phyloP scores from a whole-genome alignment of 2,888 invertebrate genomes.

The Suillia variegata region DNA sequence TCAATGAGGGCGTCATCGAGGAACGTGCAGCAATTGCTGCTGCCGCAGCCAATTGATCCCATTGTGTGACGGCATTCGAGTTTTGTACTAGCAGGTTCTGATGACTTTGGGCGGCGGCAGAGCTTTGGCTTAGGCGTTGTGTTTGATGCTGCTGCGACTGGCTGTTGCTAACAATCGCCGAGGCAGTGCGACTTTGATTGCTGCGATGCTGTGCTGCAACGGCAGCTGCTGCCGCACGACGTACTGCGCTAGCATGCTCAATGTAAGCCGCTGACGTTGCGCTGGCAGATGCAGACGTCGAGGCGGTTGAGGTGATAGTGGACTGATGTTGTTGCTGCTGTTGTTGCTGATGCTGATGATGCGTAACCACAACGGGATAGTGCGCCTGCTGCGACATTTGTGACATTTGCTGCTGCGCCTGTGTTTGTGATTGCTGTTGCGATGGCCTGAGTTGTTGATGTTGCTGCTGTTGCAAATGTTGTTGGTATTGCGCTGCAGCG shows the following conservation, averaged over 20 bases:
- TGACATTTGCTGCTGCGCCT: constrained; percentile 54
- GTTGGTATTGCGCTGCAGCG: constrained; percentile 28
- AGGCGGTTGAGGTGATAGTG: constrained; percentile 16
- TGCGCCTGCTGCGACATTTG: constrained; percentile 59
- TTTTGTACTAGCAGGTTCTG: constrained; percentile 43
- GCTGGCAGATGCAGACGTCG: constrained; percentile 25
- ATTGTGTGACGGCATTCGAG: constrained; percentile 52
- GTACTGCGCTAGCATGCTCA: constrained; percentile 29
- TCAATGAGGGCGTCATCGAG: constrained; percentile 42
- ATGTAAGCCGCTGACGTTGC: constrained; percentile 31
- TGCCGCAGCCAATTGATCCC: constrained; percentile 56
- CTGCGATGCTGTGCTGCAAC: constrained; percentile 46
- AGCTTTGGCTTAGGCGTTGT: constrained; percentile 11
- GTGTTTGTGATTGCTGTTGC: constrained; percentile 34
- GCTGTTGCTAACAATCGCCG: constrained; percentile 40
- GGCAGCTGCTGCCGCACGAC: constrained; percentile 34
- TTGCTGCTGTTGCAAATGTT: constrained; percentile 33
- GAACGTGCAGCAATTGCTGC: constrained; percentile 51
- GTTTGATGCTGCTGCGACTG: constrained; percentile 34
- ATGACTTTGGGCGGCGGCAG: constrained; percentile 34
- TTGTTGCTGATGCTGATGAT: constrained; percentile 43
- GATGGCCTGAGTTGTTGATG: constrained; percentile 26
- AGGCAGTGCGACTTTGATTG: constrained; percentile 48
- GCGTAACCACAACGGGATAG: constrained; percentile 46
- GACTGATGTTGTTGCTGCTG: constrained; percentile 41